Evolutionary conservation across 2,888 invertebrate species (phyloP), one percentile per base, ranked within the genome.

Genomic region (Sarcophaga carnaria): DNA sequence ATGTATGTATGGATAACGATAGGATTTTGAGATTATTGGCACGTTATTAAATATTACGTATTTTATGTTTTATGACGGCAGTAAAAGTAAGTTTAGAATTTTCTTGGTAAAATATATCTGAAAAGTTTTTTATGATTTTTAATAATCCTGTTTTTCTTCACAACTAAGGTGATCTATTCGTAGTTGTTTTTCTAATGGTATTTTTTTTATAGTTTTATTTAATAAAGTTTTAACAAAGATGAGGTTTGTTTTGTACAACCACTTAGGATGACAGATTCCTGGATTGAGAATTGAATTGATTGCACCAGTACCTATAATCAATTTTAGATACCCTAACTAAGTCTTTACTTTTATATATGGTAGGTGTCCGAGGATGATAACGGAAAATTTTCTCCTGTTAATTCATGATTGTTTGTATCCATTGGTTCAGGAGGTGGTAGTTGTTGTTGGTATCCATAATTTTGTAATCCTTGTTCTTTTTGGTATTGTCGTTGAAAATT

Each of bases 11-110:
- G 22, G 22, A 22, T 22, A 88, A 49, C 88, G 80, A 27, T 86
- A 86, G 4, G 80, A 72, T 60, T 75, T 72, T 3, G 80, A 37
- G 25, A 59, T 59, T 11, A 78, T 79, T 2, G 82, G 77, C 11
- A 84, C 80, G 2, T 88, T 71, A 47, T 88, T 75, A 17, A 45
- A 22, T n/a, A 4, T 83, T 86, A 14, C 22, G 79, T 14, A 86
- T 88, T 64, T 60, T 8, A 20, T 88, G 83, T 70, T 88, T 86
- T 27, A 83, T 83, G 66, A 72, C 80, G 66, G 64, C 77, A n/a
- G 78, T 81, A 27, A 83, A 83, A 1, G 81, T 54, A 3, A 84
- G 25, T 54, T 78, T 79, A 8, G 37, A 72, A n/a, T 86, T 71
- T 72, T 80, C 62, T 66, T 88, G 72, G 5, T 77, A 80, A 64